Evolutionary conservation across 2,888 invertebrate species (phyloP).

Genomic region (Malachius bipustulatus): DNA sequence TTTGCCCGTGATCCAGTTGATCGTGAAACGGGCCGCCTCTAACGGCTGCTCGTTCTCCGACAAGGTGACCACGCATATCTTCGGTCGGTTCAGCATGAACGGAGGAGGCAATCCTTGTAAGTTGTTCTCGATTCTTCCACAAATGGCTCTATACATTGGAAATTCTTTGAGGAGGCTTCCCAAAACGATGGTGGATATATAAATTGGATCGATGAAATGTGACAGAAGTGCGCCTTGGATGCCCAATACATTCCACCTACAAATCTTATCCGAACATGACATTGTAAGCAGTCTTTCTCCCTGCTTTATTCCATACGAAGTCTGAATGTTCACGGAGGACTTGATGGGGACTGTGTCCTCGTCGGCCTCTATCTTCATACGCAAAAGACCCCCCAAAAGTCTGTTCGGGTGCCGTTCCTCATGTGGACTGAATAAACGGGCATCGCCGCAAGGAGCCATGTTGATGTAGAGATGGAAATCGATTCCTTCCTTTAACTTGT

Average conservation of each 20-base stretch:
- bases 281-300: constrained; percentile 87
- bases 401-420: constrained; percentile 74
- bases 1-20: constrained; percentile 67
- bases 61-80: constrained; percentile 67
- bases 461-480: constrained; percentile 92
- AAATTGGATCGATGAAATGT: constrained; percentile 78
- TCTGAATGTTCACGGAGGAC: constrained; percentile 61
- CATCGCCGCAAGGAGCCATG: constrained; percentile 96
- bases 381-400: constrained; percentile 75
- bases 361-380: constrained; percentile 94
- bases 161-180: constrained; percentile 82
- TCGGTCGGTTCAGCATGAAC: constrained; percentile 70
- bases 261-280: constrained; percentile 97
- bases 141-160: constrained; percentile 79
- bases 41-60: constrained; percentile 76
- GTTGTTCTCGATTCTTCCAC: constrained; percentile 66
- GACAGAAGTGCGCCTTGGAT: constrained; percentile 85
- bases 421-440: constrained; percentile 84
- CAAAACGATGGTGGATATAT: constrained; percentile 76
- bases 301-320: constrained; percentile 89
- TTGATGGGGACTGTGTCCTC: constrained; percentile 90
- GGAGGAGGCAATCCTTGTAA: constrained; percentile 72
- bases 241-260: constrained; percentile 90
- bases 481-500: constrained; percentile 58
- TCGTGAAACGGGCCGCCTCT: constrained; percentile 84